Evolutionary conservation across 1,140 invertebrate genomes (phyloP).

Genomic region (Agrypnia vestita): DNA sequence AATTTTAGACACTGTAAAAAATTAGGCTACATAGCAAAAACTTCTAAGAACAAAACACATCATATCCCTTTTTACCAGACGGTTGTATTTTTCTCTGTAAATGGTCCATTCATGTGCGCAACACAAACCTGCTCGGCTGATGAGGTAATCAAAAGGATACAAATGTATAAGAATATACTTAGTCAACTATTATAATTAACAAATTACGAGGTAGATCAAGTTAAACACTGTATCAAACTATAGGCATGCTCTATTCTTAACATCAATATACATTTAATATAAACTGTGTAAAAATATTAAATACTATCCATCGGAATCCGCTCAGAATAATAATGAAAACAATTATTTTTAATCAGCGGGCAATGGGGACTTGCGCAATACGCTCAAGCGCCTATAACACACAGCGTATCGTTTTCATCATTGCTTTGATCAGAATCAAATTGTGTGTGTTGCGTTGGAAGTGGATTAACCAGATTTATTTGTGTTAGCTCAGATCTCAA

Average conservation of each 20-base stretch:
- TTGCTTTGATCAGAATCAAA: no score
- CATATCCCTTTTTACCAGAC: slow-evolving; percentile 24
- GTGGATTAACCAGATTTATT: slow-evolving; percentile 24
- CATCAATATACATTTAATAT: slow-evolving; percentile 40
- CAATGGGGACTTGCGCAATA: no score
- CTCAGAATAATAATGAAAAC: no score
- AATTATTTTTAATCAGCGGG: no score
- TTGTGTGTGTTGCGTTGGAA: background rate
- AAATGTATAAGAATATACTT: slow-evolving; percentile 43
- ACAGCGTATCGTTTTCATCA: no score
- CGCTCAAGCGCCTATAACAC: no score
- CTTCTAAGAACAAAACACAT: slow-evolving; percentile 35
- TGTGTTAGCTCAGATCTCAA: slow-evolving; percentile 9
- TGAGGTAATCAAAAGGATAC: slow-evolving; percentile 31
- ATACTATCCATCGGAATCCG: background rate
- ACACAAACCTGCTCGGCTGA: background rate
- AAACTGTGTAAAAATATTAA: slow-evolving; percentile 40
- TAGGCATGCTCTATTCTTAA: slow-evolving; percentile 44
- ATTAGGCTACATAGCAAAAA: slow-evolving; percentile 46
- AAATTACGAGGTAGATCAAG: slow-evolving; percentile 47
- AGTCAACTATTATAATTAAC: slow-evolving; percentile 38
- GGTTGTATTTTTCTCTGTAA: background rate
- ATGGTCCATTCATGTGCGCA: slow-evolving; percentile 25
- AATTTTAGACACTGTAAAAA: slow-evolving; percentile 42
- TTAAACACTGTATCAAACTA: slow-evolving; percentile 37